Evolutionary conservation across 1,140 invertebrate species (phyloP), one percentile per base, ranked within the genome.

Genomic region (Dendrolimus kikuchii): DNA sequence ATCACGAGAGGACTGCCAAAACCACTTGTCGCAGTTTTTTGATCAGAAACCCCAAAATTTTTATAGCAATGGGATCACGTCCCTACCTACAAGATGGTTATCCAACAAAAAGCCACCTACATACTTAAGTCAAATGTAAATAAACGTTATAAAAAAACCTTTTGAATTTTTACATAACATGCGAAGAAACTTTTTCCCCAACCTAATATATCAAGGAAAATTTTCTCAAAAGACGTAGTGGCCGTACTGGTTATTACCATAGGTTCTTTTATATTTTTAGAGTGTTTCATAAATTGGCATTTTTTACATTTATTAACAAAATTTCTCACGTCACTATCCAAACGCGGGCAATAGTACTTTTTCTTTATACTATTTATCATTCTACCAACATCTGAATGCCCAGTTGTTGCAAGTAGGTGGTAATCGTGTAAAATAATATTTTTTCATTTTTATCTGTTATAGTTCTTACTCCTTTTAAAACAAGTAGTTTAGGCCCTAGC

Each of bases 331-430:
- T 49, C 47, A 7, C 6, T 37, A 7, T 49, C 47, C 37, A 49
- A 6, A 37, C 37, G 23, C 9, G 47, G 47, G 23, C 47, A 49
- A 37, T 37, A 49, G 37, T 49, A 49, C 7, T 36, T 49, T 5
- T 37, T 49, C 9, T 38, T 49, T 5, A 49, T 49, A 38, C 38
- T 49, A 38, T 49, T 49, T 36, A 49, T 38, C 47, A 49, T 49
- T 37, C 47, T 5, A 6, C 47, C 5, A 6, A 49, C 37, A 38
- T 9, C 47, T 5, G 40, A 5, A 41, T 41, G 40, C 8, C 40
- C 40, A 8, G 5, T 41, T 6, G 40, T 6, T 41, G 40, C 5
- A 6, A 41, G 8, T 41, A 41, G 40, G 8, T 41, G 40, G 8
- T 41, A 41, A 8, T 41, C 40, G 40, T 41, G 5, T 8, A 41